Base-by-base conservation (phyloP, 1,140 invertebrate genomes). In the Oryctes rhinoceros region DNA sequence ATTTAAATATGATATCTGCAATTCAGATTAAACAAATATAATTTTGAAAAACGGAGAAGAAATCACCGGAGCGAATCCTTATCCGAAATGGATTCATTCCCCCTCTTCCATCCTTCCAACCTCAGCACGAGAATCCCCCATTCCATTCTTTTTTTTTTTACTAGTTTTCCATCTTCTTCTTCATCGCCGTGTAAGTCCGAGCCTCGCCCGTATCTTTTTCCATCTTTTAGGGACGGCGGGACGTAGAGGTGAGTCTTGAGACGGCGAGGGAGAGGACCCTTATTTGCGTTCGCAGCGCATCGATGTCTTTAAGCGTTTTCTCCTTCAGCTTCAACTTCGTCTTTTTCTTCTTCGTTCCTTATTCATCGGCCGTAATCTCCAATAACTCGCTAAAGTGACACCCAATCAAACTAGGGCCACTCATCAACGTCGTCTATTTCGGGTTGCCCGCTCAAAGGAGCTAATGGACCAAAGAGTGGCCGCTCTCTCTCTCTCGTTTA, bases 1-100 rank as follows among this genome's bases (percentile, higher is more conserved):
- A 77, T 80, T 80, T 79, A 80, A 81, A 83, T 80, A 82, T 80
- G 81, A 82, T 82, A 84, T 84, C 83, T 84, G 80, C 82, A 84
- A 84, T 84, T 84, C 83, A 84, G 83, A 84, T 84, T 84, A 84
- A 84, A 83, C 83, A 84, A 84, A 84, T 82, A 84, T 81, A 84
- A 84, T 84, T 84, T 84, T 80, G 74, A 79, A 81, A 83, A 82
- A 78, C 81, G 80, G 65, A 67, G 65, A 67, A 39, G 80, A 78
- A 78, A 79, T 80, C 81, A 82, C 80, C 79, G 79, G 78, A 81
- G 80, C 80, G 82, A 78, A 81, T 79, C 78, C 79, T 80, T 78
- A 83, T 82, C 67, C 76, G 78, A 80, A 81, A 81, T 80, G 80
- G 82, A 81, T 82, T 83, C 74, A 7, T 67, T 67, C 20, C 65